Evolutionary conservation across 2,888 invertebrate species (phyloP).

Genomic region (Aspidiotus rigidus): DNA sequence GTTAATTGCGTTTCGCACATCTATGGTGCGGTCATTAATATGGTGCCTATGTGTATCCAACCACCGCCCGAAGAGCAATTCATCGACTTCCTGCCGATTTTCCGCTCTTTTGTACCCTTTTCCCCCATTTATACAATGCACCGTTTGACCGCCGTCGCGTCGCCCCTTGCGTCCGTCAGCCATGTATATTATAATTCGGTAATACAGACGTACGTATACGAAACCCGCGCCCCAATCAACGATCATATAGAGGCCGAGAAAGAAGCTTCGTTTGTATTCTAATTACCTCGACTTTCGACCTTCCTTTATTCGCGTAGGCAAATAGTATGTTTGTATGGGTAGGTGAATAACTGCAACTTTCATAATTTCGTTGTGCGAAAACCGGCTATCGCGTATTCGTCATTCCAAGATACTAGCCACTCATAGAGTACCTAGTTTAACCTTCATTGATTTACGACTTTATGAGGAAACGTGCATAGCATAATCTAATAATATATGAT

Average conservation of each 20-base stretch:
- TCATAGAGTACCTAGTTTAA: no score
- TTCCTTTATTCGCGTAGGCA: slow-evolving; percentile 19
- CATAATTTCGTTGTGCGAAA: slow-evolving; percentile 21
- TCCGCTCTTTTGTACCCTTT: slow-evolving; percentile 33
- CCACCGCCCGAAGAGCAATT: slow-evolving; percentile 27
- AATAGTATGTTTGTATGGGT: no score
- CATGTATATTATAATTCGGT: no score
- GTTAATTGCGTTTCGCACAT: slow-evolving; percentile 32
- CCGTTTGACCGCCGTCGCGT: not conserved
- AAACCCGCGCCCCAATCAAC: no score
- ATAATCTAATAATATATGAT: no score
- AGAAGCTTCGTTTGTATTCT: slow-evolving; percentile 28
- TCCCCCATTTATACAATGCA: slow-evolving; percentile 22
- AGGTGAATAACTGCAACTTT: slow-evolving; percentile 22
- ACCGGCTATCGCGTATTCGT: no score
- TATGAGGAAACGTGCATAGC: no score
- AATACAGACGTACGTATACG: no score
- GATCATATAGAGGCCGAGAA: no score
- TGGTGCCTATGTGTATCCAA: slow-evolving; percentile 31
- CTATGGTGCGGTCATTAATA: slow-evolving; percentile 32
- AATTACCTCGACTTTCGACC: slow-evolving; percentile 30
- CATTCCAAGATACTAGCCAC: no score
- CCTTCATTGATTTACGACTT: no score
- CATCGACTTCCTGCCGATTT: slow-evolving; percentile 33
- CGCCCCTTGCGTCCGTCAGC: no score